Evolutionary conservation across 2,113 vertebrate species (phyloP).

Genomic region (Pedionomus torquatus): DNA sequence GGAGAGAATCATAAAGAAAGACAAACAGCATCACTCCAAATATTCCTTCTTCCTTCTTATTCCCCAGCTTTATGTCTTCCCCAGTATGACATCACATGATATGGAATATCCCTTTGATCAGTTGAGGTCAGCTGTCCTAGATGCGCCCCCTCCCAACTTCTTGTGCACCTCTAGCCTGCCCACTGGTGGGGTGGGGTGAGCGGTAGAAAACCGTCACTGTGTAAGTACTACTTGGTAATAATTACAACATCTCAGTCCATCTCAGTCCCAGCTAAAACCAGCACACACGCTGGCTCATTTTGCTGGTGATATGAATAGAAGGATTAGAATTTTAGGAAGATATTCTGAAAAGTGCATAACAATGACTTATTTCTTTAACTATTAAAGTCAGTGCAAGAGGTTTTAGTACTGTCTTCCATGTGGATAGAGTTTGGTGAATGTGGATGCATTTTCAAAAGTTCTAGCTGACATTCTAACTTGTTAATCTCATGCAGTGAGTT

Average conservation of each 20-base stretch:
- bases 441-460: not conserved
- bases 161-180: not conserved
- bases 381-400: not conserved
- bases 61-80: not conserved
- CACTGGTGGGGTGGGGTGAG: not conserved
- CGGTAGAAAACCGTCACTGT: not conserved
- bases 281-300: not conserved
- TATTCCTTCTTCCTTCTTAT: not conserved
- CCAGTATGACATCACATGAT: rapidly evolving
- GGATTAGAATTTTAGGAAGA: not conserved
- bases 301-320: not conserved
- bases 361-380: not conserved
- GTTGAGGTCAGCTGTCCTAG: not conserved
- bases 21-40: not conserved
- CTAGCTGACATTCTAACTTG: not conserved
- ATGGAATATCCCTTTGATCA: not conserved
- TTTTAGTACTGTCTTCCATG: not conserved
- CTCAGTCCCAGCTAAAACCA: no score
- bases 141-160: not conserved
- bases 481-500: not conserved
- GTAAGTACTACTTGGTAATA: not conserved
- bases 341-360: not conserved
- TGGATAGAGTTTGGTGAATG: not conserved
- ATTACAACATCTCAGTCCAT: rapidly evolving
- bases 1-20: not conserved